Evolutionary conservation across 1,140 invertebrate genomes (phyloP).

Genomic region (Antheraea pernyi): DNA sequence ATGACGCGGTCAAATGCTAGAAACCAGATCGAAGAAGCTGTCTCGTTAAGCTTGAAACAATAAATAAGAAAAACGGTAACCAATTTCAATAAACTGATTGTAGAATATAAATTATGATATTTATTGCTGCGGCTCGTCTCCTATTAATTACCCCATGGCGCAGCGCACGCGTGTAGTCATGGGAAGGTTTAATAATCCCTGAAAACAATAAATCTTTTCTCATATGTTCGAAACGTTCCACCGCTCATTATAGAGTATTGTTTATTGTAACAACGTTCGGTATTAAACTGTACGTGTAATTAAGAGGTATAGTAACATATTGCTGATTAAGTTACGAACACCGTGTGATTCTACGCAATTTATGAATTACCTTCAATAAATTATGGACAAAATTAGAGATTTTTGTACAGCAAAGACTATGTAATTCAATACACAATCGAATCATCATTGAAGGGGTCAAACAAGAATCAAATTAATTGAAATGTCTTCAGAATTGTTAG

Average conservation of each 20-base stretch:
- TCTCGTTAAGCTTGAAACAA: neutral
- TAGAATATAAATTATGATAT: neutral
- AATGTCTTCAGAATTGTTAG: no score
- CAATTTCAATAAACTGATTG: no score
- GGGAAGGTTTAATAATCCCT: constrained; percentile 18
- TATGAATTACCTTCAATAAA: no score
- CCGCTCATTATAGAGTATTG: constrained; percentile 17
- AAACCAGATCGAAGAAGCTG: neutral
- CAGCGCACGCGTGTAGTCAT: constrained; percentile 15
- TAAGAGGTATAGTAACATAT: constrained; percentile 7
- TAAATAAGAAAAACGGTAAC: no score
- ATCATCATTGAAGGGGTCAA: no score
- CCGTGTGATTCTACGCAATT: neutral
- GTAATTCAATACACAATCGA: no score
- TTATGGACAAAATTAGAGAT: no score
- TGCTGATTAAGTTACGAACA: constrained; percentile 1
- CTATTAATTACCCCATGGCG: constrained; percentile 13
- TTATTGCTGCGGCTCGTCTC: neutral
- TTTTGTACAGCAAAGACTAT: no score
- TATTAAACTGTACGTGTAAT: constrained; percentile 10
- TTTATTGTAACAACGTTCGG: constrained; percentile 10
- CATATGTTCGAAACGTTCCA: constrained; percentile 11
- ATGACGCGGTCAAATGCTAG: no score
- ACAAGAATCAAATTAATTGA: no score
- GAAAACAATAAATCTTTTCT: constrained; percentile 30